Evolutionary conservation across 1,140 invertebrate species (phyloP).

Genomic region (Hyphantria cunea): DNA sequence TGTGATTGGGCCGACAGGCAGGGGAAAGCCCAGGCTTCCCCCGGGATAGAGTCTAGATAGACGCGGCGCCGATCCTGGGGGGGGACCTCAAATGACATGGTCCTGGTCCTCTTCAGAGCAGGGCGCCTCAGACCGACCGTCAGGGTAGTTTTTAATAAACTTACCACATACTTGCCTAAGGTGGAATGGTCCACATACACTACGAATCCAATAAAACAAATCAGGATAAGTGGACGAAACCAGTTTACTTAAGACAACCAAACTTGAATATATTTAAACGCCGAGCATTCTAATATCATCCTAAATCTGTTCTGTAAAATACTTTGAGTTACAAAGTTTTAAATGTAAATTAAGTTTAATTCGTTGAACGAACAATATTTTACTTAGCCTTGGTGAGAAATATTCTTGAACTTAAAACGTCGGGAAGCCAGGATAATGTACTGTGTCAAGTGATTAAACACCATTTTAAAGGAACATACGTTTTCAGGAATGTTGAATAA

Average conservation of each 20-base stretch:
- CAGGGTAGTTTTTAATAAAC: too few relatives aligned
- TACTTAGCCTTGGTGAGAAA: not conserved
- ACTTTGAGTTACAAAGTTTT: not conserved
- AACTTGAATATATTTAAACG: slow-evolving; percentile 5
- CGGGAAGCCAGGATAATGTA: slow-evolving; percentile 14
- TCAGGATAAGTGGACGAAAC: not conserved
- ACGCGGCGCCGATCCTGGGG: too few relatives aligned
- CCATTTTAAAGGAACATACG: slow-evolving; percentile 8
- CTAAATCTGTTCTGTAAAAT: not conserved
- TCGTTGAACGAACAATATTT: slow-evolving; percentile 6
- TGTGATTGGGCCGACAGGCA: too few relatives aligned
- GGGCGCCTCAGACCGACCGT: too few relatives aligned
- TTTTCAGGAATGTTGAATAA: not conserved
- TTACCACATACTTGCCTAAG: too few relatives aligned
- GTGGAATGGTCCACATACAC: too few relatives aligned
- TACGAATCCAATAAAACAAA: too few relatives aligned
- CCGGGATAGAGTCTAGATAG: too few relatives aligned
- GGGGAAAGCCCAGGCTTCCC: too few relatives aligned
- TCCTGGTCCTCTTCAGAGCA: too few relatives aligned
- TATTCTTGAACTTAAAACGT: not conserved
- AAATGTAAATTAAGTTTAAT: slow-evolving; percentile 15
- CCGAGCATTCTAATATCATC: slow-evolving; percentile 9
- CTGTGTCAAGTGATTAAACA: slow-evolving; percentile 16
- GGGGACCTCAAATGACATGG: too few relatives aligned
- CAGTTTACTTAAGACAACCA: not conserved